Evolutionary conservation across 2,888 invertebrate species (phyloP), one percentile per base, ranked within the genome.

Genomic region (Ormyrus thymus): DNA sequence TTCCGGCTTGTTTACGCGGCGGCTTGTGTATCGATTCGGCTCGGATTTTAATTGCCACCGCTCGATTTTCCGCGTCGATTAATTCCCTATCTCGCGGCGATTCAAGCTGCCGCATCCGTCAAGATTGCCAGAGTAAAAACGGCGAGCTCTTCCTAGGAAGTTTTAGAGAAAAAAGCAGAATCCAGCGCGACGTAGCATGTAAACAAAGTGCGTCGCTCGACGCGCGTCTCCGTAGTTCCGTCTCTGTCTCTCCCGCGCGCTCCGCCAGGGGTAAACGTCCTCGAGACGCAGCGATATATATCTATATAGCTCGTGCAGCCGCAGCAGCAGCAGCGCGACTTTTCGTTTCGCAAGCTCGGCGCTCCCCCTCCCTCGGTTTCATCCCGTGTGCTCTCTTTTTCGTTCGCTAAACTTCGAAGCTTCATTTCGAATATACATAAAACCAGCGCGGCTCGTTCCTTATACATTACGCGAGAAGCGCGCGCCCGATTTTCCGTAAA

Each of bases 241-340:
- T 50, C 45, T 11, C 55, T 59, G 61, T 55, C 65, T 15, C 55
- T 1, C 51, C 9, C 53, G 46, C 56, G 15, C 64, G 29, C 29
- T 15, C 58, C 50, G 55, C 58, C 59, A 73, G 78, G 68, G 78
- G 80, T 80, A 80, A 80, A 80, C 76, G 78, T 80, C 77, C 78
- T 80, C 80, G 59, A 75, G 64, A 46, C 29, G 29, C 61, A 51
- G 62, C 68, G 46, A 51, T 58, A 15, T 80, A 74, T 75, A 75
- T 73, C 62, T 76, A 55, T 71, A 66, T 75, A 64, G 29, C 10
- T 10, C 58, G 72, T 50, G 58, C 15, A 29, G 29, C 29, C 29
- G 29, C 29, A 29, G 29, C 29, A 29, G 29, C 29, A 29, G 29
- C 29, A 29, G 29, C 29, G 29, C 29, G 29, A 66, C 43, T 46